Percentiles rank a stretch among this genome's conserved stretches.
Evolutionary conservation across 2,113 vertebrate genomes (phyloP).

Genomic region (Platanista minor): DNA sequence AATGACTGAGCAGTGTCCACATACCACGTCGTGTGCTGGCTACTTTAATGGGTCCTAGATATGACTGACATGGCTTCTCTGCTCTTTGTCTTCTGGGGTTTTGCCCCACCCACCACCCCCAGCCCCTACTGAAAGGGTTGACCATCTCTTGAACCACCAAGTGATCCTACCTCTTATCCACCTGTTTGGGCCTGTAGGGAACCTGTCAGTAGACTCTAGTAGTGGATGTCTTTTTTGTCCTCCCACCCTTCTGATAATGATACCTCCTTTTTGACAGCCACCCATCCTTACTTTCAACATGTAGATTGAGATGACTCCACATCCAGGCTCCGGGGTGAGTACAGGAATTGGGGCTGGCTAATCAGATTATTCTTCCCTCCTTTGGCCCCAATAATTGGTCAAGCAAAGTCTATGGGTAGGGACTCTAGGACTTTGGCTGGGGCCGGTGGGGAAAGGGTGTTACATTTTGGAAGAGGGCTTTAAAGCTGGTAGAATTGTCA

Average conservation of each 20-base stretch:
- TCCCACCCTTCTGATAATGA: neutral
- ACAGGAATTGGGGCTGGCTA: neutral
- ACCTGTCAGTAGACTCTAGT: neutral
- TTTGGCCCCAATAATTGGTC: neutral
- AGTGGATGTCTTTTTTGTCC: neutral
- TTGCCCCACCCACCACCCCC: neutral
- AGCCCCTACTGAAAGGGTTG: neutral
- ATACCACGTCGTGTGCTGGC: too few species aligned
- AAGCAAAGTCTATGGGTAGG: neutral
- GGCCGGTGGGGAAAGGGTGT: neutral
- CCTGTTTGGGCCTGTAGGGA: neutral
- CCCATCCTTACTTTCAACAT: neutral
- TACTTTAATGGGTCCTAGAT: neutral
- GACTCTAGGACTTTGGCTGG: neutral
- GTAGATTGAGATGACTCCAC: neutral
- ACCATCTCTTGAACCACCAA: neutral
- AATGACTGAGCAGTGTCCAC: neutral
- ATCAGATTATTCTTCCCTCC: neutral
- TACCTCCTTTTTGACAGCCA: neutral
- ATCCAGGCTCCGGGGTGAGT: neutral
- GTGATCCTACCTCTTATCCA: neutral
- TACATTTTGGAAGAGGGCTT: neutral
- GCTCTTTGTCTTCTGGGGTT: neutral
- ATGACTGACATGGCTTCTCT: neutral
- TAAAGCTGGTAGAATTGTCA: neutral